Conservation (phyloP, 2,113 vertebrate species). For the Platichthys stellatus region DNA sequence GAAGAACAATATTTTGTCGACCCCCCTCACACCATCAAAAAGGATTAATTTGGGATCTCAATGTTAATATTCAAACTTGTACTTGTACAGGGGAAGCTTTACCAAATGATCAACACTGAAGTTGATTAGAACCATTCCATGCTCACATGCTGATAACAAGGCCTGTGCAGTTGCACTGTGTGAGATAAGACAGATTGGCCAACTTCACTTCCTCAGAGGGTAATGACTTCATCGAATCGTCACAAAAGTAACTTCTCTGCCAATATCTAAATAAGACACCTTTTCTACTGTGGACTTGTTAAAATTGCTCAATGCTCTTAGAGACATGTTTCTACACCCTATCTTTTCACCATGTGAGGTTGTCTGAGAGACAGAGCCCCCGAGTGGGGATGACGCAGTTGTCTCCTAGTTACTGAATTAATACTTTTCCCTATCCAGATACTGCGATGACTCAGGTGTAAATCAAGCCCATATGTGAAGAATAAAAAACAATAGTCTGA, state of each 20-base stretch:
- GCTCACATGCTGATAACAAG: not conserved
- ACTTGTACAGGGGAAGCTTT: not conserved
- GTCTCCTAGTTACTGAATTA: not conserved
- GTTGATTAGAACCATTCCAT: not conserved
- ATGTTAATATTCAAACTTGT: not conserved
- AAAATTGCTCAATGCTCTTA: too few relatives aligned
- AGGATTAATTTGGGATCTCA: not conserved
- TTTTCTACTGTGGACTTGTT: too few relatives aligned
- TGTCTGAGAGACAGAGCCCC: not conserved
- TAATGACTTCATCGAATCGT: too few relatives aligned
- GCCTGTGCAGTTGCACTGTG: not conserved
- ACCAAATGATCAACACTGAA: not conserved
- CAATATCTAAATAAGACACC: too few relatives aligned
- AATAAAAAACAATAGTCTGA: too few relatives aligned
- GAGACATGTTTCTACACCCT: too few relatives aligned
- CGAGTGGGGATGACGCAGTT: not conserved
- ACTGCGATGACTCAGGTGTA: not conserved
- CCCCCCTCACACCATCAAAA: conserved; percentile 8
- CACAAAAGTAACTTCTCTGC: not conserved
- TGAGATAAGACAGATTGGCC: not conserved
- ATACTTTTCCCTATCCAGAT: not conserved
- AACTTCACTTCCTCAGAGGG: not conserved
- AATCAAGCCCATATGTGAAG: too few relatives aligned
- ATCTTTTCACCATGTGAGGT: too few relatives aligned
- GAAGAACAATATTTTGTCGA: conserved; percentile 23